Base-by-base conservation (phyloP, 1,140 invertebrate genomes). In the Anagrus nilaparvatae region DNA sequence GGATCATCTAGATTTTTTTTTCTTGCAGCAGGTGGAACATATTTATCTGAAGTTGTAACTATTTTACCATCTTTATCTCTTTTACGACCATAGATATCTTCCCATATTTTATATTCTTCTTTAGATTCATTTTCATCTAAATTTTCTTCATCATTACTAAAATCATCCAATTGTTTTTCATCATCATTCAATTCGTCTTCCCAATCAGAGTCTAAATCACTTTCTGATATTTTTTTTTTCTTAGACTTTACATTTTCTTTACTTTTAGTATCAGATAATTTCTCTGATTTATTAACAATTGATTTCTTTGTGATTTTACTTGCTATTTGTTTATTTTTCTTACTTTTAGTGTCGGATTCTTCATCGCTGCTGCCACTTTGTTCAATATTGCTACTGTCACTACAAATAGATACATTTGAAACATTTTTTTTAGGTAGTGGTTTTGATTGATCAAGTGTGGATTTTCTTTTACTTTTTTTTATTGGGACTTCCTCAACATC, bases 51-150 rank as follows among this genome's bases (percentile, higher is more conserved):
- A 37, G 67, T 67, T 65, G 69, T 46, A 19, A 90, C 63, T 51
- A 91, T 61, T 57, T 82, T 82, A 4, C 91, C 91, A 46, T 84
- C 68, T 58, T 79, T 77, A 59, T 87, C 82, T 53, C 84, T 72
- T 48, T 83, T 74, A 47, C 91, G 71, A 3, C 92, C 92, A 72
- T 97, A 97, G 59, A 97, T 96, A 70, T 97, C 92, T 73, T 96
- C 90, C 76, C 84, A 89, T 19, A 66, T 47, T 30, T 63, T 51
- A 25, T 54, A 42, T 43, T 53, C 47, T 41, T 20, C 23, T 49
- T 50, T 54, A 60, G 58, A 51, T 59, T 58, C 36, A 13, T 41
- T 65, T 61, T 46, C 33, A 64, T 68, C 51, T 28, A 37, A 38
- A 10, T 58, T 47, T 36, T 51, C 48, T 43, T 55, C 44, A 44